A percentile compares a stretch with the other conserved stretches of the same genome.
Evolutionary conservation across 2,888 invertebrate genomes (phyloP).

Genomic region (Cheilosia vernalis): DNA sequence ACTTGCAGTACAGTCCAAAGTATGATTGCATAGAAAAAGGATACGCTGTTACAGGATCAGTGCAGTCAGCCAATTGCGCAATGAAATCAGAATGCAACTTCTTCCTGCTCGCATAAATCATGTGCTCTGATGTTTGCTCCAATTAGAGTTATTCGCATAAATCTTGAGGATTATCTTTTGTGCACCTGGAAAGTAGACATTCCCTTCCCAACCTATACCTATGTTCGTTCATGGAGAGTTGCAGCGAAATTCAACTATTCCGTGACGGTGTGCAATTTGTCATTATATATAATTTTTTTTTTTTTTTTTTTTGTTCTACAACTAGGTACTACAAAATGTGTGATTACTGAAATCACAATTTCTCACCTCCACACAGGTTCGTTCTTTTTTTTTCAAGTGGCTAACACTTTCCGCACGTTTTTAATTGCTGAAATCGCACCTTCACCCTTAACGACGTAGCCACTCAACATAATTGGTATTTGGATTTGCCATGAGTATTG

Average conservation of each 20-base stretch:
- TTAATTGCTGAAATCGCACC: conserved; percentile 58
- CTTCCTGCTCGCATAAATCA: conserved; percentile 31
- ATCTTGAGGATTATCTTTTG: conserved; percentile 29
- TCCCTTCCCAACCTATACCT: neutral
- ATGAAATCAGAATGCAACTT: neutral
- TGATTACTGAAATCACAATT: conserved; percentile 62
- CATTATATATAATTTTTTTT: conserved; percentile 11
- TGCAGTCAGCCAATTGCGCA: neutral
- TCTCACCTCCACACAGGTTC: conserved; percentile 39
- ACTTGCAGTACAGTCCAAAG: conserved; percentile 9
- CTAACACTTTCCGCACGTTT: conserved; percentile 13
- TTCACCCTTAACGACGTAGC: conserved; percentile 45
- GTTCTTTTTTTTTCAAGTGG: conserved; percentile 30
- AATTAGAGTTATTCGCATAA: conserved; percentile 50
- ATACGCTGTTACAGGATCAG: conserved; percentile 6
- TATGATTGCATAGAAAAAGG: neutral
- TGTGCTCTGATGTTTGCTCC: conserved; percentile 30
- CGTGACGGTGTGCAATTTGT: conserved; percentile 66
- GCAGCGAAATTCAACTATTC: conserved; percentile 49
- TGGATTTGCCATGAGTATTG: conserved; percentile 20
- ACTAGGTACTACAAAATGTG: conserved; percentile 55
- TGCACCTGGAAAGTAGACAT: conserved; percentile 22
- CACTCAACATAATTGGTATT: conserved; percentile 70
- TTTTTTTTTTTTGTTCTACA: conserved; percentile 23
- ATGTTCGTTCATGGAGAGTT: conserved; percentile 38